Conservation (phyloP, 64 coral and sea anemone species). For the Trachythela sp. region DNA sequence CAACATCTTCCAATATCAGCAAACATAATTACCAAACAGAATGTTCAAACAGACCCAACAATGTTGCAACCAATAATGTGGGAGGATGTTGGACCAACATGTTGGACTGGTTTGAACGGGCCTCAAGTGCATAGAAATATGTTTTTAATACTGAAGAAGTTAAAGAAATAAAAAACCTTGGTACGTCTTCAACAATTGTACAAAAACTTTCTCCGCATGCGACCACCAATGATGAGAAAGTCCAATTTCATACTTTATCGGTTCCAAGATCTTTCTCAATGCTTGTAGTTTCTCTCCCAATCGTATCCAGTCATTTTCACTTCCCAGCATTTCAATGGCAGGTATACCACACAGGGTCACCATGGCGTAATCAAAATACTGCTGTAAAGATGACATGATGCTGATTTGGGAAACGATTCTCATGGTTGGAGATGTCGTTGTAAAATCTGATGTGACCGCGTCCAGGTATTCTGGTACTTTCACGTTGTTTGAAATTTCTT, state of each 20-base stretch:
- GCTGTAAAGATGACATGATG: background rate
- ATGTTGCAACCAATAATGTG: no score
- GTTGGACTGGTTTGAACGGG: no score
- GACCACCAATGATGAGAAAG: background rate
- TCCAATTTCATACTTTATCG: background rate
- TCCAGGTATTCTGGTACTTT: background rate
- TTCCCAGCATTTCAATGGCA: background rate
- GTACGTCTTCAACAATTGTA: background rate
- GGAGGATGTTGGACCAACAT: no score
- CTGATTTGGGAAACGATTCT: background rate
- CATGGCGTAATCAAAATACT: background rate
- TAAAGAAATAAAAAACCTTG: background rate
- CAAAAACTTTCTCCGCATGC: background rate
- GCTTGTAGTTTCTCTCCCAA: background rate
- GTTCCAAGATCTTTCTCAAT: background rate
- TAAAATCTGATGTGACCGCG: background rate
- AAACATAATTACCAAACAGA: no score
- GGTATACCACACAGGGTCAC: background rate
- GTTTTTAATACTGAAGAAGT: no score
- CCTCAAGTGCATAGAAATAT: no score
- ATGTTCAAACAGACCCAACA: no score
- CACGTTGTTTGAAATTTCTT: background rate
- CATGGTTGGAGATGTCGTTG: background rate
- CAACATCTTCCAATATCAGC: no score
- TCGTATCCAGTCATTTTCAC: background rate